These are phyloP conservation scores for Lepetodrilus schrolli DNA, from an alignment of 2,888 invertebrate genomes.

Conservation along the genomic window DNA sequence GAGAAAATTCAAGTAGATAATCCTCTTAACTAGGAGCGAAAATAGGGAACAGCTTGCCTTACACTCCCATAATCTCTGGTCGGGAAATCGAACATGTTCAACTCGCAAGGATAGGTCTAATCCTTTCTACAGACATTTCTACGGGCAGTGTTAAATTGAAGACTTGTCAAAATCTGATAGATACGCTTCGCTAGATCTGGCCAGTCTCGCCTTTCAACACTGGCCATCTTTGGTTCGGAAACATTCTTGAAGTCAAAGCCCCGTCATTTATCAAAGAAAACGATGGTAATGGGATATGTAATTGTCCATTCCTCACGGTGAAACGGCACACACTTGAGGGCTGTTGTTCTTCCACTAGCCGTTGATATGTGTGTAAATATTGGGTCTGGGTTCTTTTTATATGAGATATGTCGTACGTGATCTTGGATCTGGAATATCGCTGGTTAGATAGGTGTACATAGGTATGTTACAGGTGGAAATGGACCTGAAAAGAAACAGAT, in stretches of 20 bases:
- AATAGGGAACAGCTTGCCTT: not conserved
- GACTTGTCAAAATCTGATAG: not conserved
- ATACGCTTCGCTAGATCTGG: not conserved
- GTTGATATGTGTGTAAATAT: not conserved
- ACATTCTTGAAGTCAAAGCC: not conserved
- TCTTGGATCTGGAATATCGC: not conserved
- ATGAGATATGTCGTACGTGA: not conserved
- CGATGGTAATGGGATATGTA: not conserved
- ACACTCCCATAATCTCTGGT: not conserved
- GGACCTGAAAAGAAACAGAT: too few species aligned
- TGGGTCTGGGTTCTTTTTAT: not conserved
- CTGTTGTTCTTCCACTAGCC: not conserved
- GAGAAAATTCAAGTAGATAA: not conserved
- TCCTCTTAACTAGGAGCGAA: not conserved
- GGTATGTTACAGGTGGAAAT: not conserved
- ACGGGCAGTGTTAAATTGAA: not conserved
- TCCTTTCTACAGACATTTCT: not conserved
- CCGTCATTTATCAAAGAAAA: not conserved
- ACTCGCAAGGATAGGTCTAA: not conserved
- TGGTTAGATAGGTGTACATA: not conserved
- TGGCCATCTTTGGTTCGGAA: not conserved
- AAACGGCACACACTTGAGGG: too few species aligned
- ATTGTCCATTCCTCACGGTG: too few species aligned
- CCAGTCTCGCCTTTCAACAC: not conserved
- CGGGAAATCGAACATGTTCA: not conserved